Percentiles rank a stretch among this genome's conserved stretches.
phyloP scores from a whole-genome alignment of 2,113 vertebrate genomes.

The Forbesichthys agassizii region DNA sequence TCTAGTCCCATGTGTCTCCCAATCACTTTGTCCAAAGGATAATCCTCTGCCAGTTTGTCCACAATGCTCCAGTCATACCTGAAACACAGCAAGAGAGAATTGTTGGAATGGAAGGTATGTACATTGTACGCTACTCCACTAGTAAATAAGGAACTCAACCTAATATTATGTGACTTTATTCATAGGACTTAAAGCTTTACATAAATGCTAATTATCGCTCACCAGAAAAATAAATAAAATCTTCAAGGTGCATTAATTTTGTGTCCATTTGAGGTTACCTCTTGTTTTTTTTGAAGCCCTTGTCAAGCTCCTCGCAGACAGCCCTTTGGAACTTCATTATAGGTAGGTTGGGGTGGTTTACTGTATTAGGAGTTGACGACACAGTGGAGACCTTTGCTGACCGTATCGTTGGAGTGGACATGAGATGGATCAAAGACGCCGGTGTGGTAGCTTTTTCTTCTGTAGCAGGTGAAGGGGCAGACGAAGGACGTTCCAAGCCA shows the following conservation, averaged over 20 bases:
- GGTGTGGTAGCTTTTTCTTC: not conserved
- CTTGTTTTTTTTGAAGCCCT: conserved; percentile 77
- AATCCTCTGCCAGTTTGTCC: conserved; percentile 72
- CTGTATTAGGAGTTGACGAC: too few relatives aligned
- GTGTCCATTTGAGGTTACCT: conserved; percentile 43
- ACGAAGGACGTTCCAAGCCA: not conserved
- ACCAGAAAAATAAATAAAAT: too few relatives aligned
- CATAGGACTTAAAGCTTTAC: too few relatives aligned
- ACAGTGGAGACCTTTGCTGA: too few relatives aligned
- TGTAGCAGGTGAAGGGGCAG: not conserved
- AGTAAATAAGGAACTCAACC: too few relatives aligned
- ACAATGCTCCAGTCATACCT: conserved; percentile 80
- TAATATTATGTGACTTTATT: too few relatives aligned
- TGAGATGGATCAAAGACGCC: conserved; percentile 32
- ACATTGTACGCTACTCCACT: too few relatives aligned
- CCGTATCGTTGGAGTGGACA: too few relatives aligned
- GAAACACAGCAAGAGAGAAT: not conserved
- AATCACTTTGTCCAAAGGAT: conserved; percentile 83
- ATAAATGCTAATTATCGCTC: too few relatives aligned
- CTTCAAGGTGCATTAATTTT: not conserved
- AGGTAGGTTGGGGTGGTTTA: conserved; percentile 70
- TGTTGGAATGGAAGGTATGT: too few relatives aligned
- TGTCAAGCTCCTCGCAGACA: conserved; percentile 84
- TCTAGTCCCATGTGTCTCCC: conserved; percentile 89
- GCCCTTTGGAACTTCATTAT: conserved; percentile 81